Conservation (phyloP, 92 coral and sea anemone genomes). For the Virgularia gustaviana region DNA sequence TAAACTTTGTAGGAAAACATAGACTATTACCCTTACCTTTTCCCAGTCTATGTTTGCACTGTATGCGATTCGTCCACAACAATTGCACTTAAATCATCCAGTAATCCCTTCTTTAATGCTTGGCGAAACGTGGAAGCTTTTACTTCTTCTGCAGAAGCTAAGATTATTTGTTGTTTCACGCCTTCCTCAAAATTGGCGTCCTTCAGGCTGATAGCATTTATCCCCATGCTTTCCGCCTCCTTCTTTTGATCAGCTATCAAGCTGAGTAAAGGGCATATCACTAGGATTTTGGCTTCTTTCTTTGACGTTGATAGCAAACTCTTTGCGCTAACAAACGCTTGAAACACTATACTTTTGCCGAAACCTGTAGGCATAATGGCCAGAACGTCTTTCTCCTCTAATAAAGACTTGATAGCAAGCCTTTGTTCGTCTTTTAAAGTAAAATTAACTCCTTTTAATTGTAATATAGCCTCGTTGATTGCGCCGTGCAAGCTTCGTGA, state of each 20-base stretch:
- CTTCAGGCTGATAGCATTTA: background rate
- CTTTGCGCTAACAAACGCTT: background rate
- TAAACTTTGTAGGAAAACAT: too few relatives aligned
- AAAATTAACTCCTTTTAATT: too few relatives aligned
- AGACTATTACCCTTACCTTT: background rate
- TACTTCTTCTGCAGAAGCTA: slow-evolving; percentile 34
- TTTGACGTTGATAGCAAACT: background rate
- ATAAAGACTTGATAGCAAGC: slow-evolving; percentile 16
- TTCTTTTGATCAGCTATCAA: slow-evolving; percentile 33
- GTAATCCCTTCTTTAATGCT: background rate
- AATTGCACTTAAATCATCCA: background rate
- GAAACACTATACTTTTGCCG: slow-evolving; percentile 18
- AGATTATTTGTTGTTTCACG: slow-evolving; percentile 1
- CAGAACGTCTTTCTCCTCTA: background rate
- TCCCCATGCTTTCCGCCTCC: slow-evolving; percentile 35
- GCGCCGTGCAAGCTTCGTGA: too few relatives aligned
- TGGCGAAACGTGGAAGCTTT: slow-evolving; percentile 1
- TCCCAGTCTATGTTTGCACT: background rate
- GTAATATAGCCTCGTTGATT: background rate
- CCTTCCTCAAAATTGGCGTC: background rate
- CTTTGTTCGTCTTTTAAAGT: slow-evolving; percentile 32
- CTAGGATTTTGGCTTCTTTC: background rate
- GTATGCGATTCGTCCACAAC: slow-evolving; percentile 23
- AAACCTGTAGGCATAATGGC: slow-evolving; percentile 15
- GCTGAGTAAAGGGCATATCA: slow-evolving; percentile 36